Base-by-base conservation (phyloP, 2,113 vertebrate species). In the Scortum barcoo region DNA sequence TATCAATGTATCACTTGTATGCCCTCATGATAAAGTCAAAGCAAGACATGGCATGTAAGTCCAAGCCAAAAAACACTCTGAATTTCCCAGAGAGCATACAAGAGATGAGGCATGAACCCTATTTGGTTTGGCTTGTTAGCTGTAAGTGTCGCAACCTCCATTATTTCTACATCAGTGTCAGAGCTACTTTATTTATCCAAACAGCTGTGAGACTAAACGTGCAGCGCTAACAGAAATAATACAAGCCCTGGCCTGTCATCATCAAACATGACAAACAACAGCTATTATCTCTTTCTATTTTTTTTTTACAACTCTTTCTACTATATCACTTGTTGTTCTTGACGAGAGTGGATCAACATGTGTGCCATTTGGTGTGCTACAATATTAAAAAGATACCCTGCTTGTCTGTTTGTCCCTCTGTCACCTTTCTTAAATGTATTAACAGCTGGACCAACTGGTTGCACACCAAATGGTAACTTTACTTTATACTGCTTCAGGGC, bases 191-290 rank as follows among this genome's bases (percentile, higher is more conserved):
- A 30, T 80, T 57, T 57, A 58, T 71, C 72, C 4, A 62, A 67
- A 60, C 74, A 67, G 24, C 63, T 72, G 71, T 54, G 62, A 75
- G 40, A 19, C 70, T n/a, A 58, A 65, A n/a, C 68, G 63, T 11
- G 42, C n/a, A 58, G 6, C 8, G 16, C 48, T 16, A 48, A 63
- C 33, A 65, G 28, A 79, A 4, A 44, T 26, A 61, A 81, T 68
- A n/a, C 54, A 72, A 76, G 56, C n/a, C 42, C 19, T 17, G 66
- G 38, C 26, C 19, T 38, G 69, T 70, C 51, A 66, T 71, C 53
- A 42, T 19, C 19, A 76, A 17, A 28, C 54, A 75, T 54, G 56
- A 53, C 22, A 60, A 72, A 72, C 38, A 13, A 30, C 30, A 44
- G 19, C 61, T 51, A 46, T 46, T 53, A 65, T 58, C 17, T 38